Evolutionary conservation across 1,140 invertebrate species (phyloP), one percentile per base, ranked within the genome.

Genomic region (Calliopsis andreniformis): DNA sequence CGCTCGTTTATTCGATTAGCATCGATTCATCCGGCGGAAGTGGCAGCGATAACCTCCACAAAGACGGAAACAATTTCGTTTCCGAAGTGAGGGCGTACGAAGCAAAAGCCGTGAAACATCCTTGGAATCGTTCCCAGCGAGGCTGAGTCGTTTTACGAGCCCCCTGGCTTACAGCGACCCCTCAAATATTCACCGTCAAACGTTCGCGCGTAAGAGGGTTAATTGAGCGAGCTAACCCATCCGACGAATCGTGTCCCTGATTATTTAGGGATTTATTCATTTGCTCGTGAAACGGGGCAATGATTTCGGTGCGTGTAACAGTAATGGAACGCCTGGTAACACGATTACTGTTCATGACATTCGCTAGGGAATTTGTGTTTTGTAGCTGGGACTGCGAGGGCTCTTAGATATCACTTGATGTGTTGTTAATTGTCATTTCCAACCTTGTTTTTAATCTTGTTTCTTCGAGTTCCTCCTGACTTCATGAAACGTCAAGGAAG

Each of bases 101-200:
- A 14, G 10, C 3, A 20, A n/a, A 28, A 4, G 6, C 7, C 32
- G 30, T 39, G 56, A 23, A 39, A 39, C 56, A 8, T 25, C 47
- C 10, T 63, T 28, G 47, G 59, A 53, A 30, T 6, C 47, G 7
- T 18, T 23, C 23, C 30, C 39, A 10, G 25, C 23, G 14, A 23
- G n/a, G 35, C 8, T n/a, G 58, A 76, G 76, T 80, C 64, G 64
- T 69, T 80, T 80, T 55, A 42, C 32, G 63, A 18, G 58, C 4
- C 10, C 4, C n/a, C 23, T 25, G 25, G 32, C 35, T 55, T 42
- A 42, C 49, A 49, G n/a, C 35, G 32, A 16, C 14, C 47, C n/a
- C 16, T 58, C 55, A 77, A 69, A 81, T 59, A 81, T 67, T 69
- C 55, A 58, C n/a, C 25, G 71, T 67, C 62, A 63, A 79, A 61